Percentiles rank a stretch among this genome's conserved stretches.
Evolutionary conservation across 1,140 invertebrate genomes (phyloP).

Genomic region (Triops longicaudatus): DNA sequence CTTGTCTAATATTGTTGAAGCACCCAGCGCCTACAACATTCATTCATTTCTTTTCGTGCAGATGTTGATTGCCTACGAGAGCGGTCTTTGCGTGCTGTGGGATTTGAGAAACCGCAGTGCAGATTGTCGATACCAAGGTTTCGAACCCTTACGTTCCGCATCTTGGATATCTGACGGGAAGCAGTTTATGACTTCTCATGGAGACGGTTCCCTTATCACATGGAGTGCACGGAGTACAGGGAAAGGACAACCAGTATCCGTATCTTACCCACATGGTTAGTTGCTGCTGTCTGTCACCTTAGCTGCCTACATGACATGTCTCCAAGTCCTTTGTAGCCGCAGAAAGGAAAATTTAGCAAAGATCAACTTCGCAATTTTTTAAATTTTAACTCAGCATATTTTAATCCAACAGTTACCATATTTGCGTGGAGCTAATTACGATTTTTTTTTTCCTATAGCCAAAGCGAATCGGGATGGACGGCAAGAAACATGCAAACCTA

Average conservation of each 20-base stretch:
- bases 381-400: too few species aligned
- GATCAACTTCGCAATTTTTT: too few species aligned
- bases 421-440: too few species aligned
- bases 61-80: slow-evolving; percentile 94
- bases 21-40: not conserved
- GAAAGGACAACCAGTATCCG: slow-evolving; percentile 57
- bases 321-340: too few species aligned
- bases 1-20: not conserved
- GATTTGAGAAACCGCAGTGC: slow-evolving; percentile 74
- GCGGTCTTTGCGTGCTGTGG: slow-evolving; percentile 90
- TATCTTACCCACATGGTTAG: slow-evolving; percentile 86
- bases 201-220: slow-evolving; percentile 86
- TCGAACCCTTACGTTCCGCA: slow-evolving; percentile 72
- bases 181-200: slow-evolving; percentile 93
- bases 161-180: slow-evolving; percentile 97
- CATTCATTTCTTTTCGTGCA: slow-evolving; percentile 40
- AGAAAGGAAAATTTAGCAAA: too few species aligned
- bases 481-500: slow-evolving; percentile 38
- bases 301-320: too few species aligned
- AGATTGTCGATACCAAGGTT: slow-evolving; percentile 69
- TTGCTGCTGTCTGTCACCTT: not conserved
- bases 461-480: slow-evolving; percentile 61
- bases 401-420: too few species aligned
- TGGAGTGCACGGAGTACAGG: slow-evolving; percentile 69
- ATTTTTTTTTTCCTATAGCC: slow-evolving; percentile 46